These are phyloP conservation scores for Acanthaster planci DNA, from an alignment of 35 echinoderm and acorn worm genomes.

Conservation along the genomic window DNA sequence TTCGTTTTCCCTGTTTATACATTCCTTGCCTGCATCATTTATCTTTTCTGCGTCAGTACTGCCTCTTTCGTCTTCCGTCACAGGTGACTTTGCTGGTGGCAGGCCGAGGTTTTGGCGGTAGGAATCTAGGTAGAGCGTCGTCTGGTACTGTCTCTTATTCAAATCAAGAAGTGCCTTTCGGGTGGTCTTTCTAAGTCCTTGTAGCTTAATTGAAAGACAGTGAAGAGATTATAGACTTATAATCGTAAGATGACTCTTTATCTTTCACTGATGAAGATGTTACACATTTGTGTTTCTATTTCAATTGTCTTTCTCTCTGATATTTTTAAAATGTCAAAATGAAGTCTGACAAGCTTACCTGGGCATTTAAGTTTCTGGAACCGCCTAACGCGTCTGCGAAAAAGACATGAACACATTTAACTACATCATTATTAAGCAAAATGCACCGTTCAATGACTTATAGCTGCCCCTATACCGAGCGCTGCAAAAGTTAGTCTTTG, in stretches of 20 bases:
- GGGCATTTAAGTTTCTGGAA: neutral
- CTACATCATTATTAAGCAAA: no score
- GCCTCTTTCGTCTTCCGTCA: conserved; percentile 29
- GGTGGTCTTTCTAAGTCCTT: conserved; percentile 34
- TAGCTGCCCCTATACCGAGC: no score
- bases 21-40: neutral
- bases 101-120: conserved; percentile 9
- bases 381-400: neutral
- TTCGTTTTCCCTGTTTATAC: neutral
- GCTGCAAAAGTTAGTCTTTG: no score
- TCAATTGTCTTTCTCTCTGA: no score
- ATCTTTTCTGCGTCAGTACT: neutral
- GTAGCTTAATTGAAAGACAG: neutral
- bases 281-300: no score
- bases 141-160: conserved; percentile 45
- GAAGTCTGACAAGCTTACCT: neutral
- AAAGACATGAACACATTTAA: no score
- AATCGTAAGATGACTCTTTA: no score
- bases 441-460: no score
- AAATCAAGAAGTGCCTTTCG: conserved; percentile 46
- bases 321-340: no score
- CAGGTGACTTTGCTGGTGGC: neutral
- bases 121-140: conserved; percentile 54
- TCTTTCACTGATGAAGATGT: no score
- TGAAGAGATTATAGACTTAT: no score